Base-by-base conservation (phyloP, 1,140 invertebrate species). In the Acyrthosiphon pisum region DNA sequence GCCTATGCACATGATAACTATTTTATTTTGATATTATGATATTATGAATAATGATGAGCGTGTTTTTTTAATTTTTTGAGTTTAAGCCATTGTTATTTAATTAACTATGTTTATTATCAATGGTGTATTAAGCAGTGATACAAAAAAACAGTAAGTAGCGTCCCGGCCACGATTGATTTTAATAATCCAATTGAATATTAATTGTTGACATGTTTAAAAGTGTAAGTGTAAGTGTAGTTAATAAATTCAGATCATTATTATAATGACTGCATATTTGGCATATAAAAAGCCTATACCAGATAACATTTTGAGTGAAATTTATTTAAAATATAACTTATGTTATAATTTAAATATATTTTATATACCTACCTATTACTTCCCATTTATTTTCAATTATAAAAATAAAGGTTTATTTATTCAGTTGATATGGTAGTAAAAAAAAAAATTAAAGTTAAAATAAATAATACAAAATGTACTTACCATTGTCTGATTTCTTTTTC, bases 401-500 rank as follows among this genome's bases (percentile, higher is more conserved):
- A 86, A 48, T 48, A 14, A 86, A 44, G 83, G 46, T 44, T 60
- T 30, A 60, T 60, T 41, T 14, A 60, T 60, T 60, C 8, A 60
- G 26, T 9, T 26, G 11, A 30, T 30, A 60, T 60, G 56, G 56
- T 60, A 60, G 30, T 60, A 60, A 11, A 14, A 90, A 41, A 56
- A 23, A 11, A 11, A 56, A 53, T 18, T 30, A 90, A 56, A 60
- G 60, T 18, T 8, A 35, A 89, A 89, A 53, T 11, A 23, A 48
- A 22, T 89, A 44, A 60, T 56, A n/a, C 7, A 30, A 41, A 26
- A 37, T 86, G 26, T 91, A 94, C 94, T 94, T 92, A 94, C 94
- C 94, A 94, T 93, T 94, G 94, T 93, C 94, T 94, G 56, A 94
- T 94, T 94, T 94, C 94, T 93, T 94, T 94, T 94, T 94, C 94